phyloP scores from a whole-genome alignment of 2,113 vertebrate species.

The Spermophilus dauricus region DNA sequence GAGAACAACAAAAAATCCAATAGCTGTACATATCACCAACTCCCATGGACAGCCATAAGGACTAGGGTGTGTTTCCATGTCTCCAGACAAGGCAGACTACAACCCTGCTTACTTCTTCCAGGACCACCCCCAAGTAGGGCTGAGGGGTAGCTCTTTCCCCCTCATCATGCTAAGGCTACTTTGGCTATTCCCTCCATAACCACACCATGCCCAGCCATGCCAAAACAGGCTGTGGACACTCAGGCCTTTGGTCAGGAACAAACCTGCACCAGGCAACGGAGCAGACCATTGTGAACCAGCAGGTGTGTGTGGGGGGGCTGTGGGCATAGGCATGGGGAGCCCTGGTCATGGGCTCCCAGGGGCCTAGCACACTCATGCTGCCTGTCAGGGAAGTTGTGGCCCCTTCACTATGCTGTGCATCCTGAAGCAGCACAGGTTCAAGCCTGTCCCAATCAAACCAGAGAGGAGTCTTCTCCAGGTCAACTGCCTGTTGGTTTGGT shows the following conservation, averaged over 20 bases:
- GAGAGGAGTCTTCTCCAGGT: too few relatives aligned
- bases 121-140: not conserved
- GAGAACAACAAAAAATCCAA: too few relatives aligned
- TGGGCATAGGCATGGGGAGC: too few relatives aligned
- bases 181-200: too few relatives aligned
- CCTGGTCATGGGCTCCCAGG: not conserved
- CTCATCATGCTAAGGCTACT: not conserved
- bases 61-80: slow-evolving; percentile 91
- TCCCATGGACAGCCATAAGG: slow-evolving; percentile 89
- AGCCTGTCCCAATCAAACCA: not conserved
- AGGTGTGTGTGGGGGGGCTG: too few relatives aligned
- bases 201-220: not conserved
- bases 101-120: slow-evolving; percentile 82
- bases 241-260: not conserved
- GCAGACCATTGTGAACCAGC: not conserved
- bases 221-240: not conserved
- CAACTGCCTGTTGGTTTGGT: not conserved
- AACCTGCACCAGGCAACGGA: not conserved
- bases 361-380: not conserved
- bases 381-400: not conserved
- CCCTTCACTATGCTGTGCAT: not conserved
- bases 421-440: not conserved
- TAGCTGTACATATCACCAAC: too few relatives aligned
- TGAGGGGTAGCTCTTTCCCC: not conserved
- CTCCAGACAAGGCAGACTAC: slow-evolving; percentile 92